Evolutionary conservation across 2,888 invertebrate species (phyloP).

Genomic region (Empis stercorea): DNA sequence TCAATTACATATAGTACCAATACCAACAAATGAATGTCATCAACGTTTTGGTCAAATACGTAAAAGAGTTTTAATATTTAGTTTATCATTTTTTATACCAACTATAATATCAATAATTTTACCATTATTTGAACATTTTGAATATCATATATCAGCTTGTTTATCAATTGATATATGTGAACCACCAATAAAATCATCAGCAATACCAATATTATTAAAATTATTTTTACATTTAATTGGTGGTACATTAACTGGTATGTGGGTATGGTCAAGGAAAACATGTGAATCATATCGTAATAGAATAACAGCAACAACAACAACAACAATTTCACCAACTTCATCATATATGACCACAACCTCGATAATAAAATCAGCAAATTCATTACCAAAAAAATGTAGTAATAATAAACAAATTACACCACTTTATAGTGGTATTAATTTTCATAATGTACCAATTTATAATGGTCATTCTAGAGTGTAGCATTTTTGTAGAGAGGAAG

Average conservation of each 20-base stretch:
- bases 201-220: conserved; percentile 26
- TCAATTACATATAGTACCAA: conserved; percentile 10
- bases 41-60: conserved; percentile 34
- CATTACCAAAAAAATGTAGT: conserved; percentile 25
- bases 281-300: conserved; percentile 34
- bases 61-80: conserved; percentile 31
- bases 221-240: conserved; percentile 31
- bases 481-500: conserved; percentile 11
- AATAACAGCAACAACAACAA: conserved; percentile 19
- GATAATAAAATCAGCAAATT: conserved; percentile 20
- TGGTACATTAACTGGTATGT: conserved; percentile 34
- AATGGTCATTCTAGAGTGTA: conserved; percentile 30
- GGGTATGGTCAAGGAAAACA: conserved; percentile 37
- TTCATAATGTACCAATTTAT: conserved; percentile 34
- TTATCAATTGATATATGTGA: conserved; percentile 27
- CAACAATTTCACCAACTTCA: conserved; percentile 18
- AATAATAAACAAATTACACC: conserved; percentile 21
- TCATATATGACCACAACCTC: conserved; percentile 25
- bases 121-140: conserved; percentile 28
- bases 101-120: conserved; percentile 27
- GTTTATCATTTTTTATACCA: conserved; percentile 30
- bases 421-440: conserved; percentile 34
- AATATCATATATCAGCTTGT: conserved; percentile 25
- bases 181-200: conserved; percentile 20
- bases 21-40: conserved; percentile 21